phyloP scores from a whole-genome alignment of 2,888 invertebrate genomes.

The Drepana falcataria region DNA sequence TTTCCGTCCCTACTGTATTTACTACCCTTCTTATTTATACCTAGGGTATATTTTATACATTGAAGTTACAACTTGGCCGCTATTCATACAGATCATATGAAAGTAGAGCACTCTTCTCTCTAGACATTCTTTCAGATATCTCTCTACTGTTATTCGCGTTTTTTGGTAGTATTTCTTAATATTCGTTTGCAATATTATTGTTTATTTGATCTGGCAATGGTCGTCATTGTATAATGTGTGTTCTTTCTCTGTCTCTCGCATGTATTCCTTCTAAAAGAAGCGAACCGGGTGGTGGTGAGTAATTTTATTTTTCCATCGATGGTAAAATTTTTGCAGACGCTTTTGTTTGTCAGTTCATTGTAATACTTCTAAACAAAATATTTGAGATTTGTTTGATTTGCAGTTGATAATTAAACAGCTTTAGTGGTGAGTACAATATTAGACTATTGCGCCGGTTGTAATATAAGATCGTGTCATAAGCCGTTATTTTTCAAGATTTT shows the following conservation, averaged over 20 bases:
- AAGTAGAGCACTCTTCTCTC: too few species aligned
- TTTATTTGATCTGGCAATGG: background rate
- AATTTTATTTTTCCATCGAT: constrained; percentile 33
- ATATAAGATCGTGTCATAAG: constrained; percentile 29
- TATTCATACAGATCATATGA: too few species aligned
- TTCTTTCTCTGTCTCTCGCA: constrained; percentile 26
- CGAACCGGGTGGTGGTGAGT: constrained; percentile 58
- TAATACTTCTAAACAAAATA: too few species aligned
- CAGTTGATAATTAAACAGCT: too few species aligned
- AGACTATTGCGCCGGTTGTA: constrained; percentile 15
- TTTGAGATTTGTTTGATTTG: too few species aligned
- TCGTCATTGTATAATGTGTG: constrained; percentile 5
- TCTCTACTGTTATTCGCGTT: too few species aligned
- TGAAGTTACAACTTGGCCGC: too few species aligned
- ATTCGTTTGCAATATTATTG: constrained; percentile 22
- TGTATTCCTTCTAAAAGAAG: constrained; percentile 51
- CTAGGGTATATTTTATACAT: too few species aligned
- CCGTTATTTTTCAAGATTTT: constrained; percentile 75
- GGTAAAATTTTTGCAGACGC: constrained; percentile 20
- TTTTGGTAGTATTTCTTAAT: too few species aligned
- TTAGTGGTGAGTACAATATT: constrained; percentile 18
- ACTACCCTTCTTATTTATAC: too few species aligned
- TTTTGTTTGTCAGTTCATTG: background rate
- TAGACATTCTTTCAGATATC: too few species aligned
- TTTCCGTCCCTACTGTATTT: too few species aligned